Evolutionary conservation across 2,113 vertebrate genomes (phyloP).

Genomic region (Solea senegalensis): DNA sequence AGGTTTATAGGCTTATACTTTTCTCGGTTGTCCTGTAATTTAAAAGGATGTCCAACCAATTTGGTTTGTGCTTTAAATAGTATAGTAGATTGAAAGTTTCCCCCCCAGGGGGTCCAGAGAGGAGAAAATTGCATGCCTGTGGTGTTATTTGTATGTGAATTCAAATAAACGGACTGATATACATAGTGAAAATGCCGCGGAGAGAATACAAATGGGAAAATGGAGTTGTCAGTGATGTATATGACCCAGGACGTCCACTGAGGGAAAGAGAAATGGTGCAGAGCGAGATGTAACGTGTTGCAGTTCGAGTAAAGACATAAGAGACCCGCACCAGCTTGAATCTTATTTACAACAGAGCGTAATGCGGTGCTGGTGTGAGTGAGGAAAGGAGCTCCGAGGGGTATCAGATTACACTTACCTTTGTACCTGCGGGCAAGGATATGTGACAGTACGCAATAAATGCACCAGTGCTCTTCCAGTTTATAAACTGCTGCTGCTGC

Average conservation of each 20-base stretch:
- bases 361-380: not conserved
- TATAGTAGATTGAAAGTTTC: not conserved
- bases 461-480: slow-evolving; percentile 4
- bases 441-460: slow-evolving; percentile 49
- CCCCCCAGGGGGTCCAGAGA: too few relatives aligned
- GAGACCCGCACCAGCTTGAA: not conserved
- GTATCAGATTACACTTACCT: slow-evolving; percentile 24
- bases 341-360: slow-evolving; percentile 20
- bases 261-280: not conserved
- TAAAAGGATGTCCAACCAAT: not conserved
- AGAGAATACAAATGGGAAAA: not conserved
- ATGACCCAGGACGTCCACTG: not conserved
- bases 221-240: not conserved
- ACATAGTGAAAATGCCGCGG: not conserved
- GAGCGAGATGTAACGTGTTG: not conserved
- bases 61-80: not conserved
- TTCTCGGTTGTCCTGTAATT: not conserved
- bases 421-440: slow-evolving; percentile 40
- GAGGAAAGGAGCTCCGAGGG: slow-evolving; percentile 16
- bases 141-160: slow-evolving; percentile 5
- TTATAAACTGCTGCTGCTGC: slow-evolving; percentile 29
- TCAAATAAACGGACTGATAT: not conserved
- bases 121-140: not conserved
- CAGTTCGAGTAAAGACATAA: not conserved
- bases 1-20: too few relatives aligned